Percentiles rank a stretch among this genome's conserved stretches.
phyloP scores from a whole-genome alignment of 1,140 invertebrate genomes.

The Atopsyche davidsoni region DNA sequence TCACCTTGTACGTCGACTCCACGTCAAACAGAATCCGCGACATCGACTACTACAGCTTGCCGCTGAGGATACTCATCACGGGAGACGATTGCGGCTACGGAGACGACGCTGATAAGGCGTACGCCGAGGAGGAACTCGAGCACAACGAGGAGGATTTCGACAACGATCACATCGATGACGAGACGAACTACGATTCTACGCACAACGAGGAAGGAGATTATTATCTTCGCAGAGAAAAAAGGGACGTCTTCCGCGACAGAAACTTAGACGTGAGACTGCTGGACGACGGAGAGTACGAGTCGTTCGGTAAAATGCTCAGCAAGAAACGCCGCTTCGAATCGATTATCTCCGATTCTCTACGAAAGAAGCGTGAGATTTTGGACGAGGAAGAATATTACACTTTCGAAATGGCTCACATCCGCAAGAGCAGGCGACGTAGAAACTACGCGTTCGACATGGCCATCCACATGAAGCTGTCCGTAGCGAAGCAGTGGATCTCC shows the following conservation, averaged over 20 bases:
- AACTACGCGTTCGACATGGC: slow-evolving; percentile 49
- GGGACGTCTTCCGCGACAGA: slow-evolving; percentile 31
- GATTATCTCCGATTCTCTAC: not conserved
- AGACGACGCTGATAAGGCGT: slow-evolving; percentile 35
- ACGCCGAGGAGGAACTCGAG: slow-evolving; percentile 29
- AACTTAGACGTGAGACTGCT: slow-evolving; percentile 44
- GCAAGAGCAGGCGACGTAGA: slow-evolving; percentile 25
- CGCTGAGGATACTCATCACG: slow-evolving; percentile 69
- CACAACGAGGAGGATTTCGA: slow-evolving; percentile 34
- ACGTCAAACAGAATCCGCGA: slow-evolving; percentile 69
- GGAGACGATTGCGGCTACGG: slow-evolving; percentile 58
- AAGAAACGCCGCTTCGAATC: not conserved
- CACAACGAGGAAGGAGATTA: slow-evolving; percentile 40
- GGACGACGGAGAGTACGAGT: slow-evolving; percentile 39
- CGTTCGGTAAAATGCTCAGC: slow-evolving; percentile 9
- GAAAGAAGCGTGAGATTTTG: slow-evolving; percentile 24
- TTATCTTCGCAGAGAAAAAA: slow-evolving; percentile 40
- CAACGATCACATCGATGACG: slow-evolving; percentile 48
- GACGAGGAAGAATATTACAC: slow-evolving; percentile 25
- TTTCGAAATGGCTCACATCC: slow-evolving; percentile 26
- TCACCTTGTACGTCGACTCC: slow-evolving; percentile 81
- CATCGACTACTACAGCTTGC: slow-evolving; percentile 78
- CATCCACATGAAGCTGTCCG: slow-evolving; percentile 50
- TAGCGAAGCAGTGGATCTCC: slow-evolving; percentile 75
- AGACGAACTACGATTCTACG: slow-evolving; percentile 36